A percentile compares a stretch with the other conserved stretches of the same genome.
Evolutionary conservation across 2,888 invertebrate genomes (phyloP).

Genomic region (Argyra leucocephala): DNA sequence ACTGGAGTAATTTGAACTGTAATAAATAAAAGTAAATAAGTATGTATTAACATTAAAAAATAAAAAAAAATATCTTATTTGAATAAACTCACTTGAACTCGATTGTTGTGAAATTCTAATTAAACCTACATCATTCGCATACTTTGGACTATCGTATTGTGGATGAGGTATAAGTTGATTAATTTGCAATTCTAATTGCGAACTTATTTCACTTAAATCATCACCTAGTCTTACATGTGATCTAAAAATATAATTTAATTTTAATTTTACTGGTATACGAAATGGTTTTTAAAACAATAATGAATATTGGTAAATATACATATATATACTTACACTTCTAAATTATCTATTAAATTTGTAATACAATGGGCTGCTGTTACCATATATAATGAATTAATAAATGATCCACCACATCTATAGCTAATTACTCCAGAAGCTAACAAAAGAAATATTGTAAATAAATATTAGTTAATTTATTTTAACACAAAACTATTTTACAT

Average conservation of each 20-base stretch:
- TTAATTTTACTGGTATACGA: neutral
- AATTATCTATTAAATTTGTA: slow-evolving; percentile 43
- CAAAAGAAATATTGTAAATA: slow-evolving; percentile 12
- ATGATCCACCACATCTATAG: slow-evolving; percentile 45
- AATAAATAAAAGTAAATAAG: slow-evolving; percentile 16
- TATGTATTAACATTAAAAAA: slow-evolving; percentile 2
- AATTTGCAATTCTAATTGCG: slow-evolving; percentile 48
- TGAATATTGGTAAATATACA: too few species aligned
- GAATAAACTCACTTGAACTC: slow-evolving; percentile 28
- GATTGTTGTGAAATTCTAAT: slow-evolving; percentile 43
- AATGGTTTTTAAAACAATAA: too few species aligned
- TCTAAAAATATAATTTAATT: slow-evolving; percentile 33
- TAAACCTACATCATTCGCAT: slow-evolving; percentile 53
- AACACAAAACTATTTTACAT: neutral
- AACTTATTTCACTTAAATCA: slow-evolving; percentile 38
- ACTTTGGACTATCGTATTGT: slow-evolving; percentile 43
- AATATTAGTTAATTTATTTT: neutral
- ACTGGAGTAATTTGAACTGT: slow-evolving; percentile 42
- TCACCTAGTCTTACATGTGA: slow-evolving; percentile 56
- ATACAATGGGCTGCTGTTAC: slow-evolving; percentile 55
- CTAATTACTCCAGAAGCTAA: slow-evolving; percentile 31
- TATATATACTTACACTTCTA: slow-evolving; percentile 42
- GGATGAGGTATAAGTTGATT: slow-evolving; percentile 47
- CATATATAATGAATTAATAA: slow-evolving; percentile 48
- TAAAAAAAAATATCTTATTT: slow-evolving; percentile 11